Evolutionary conservation across 2,888 invertebrate genomes (phyloP).

Genomic region (Drosophila borborema): DNA sequence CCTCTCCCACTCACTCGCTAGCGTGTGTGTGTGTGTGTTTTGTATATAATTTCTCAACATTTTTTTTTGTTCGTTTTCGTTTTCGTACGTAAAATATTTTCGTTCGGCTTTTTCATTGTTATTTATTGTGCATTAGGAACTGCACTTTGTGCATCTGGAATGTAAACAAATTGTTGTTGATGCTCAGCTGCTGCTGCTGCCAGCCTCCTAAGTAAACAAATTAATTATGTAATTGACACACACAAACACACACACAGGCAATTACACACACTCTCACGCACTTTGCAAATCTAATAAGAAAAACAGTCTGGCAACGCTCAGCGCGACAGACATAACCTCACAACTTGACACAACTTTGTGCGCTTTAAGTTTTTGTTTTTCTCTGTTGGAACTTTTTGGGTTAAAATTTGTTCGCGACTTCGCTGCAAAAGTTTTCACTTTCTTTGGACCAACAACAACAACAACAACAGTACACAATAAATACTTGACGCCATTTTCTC

Average conservation of each 20-base stretch:
- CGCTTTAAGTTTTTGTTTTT: constrained; percentile 43
- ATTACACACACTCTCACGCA: not conserved
- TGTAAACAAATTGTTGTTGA: constrained; percentile 57
- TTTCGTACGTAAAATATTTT: constrained; percentile 40
- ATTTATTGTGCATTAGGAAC: constrained; percentile 55
- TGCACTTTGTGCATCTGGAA: constrained; percentile 48
- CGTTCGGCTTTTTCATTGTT: constrained; percentile 48
- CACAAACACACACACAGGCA: no score
- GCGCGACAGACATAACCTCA: constrained; percentile 41
- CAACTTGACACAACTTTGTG: constrained; percentile 52
- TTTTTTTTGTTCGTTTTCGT: constrained; percentile 18
- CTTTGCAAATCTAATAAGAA: not conserved
- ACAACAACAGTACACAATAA: constrained; percentile 62
- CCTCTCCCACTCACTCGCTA: not conserved
- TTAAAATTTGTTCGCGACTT: constrained; percentile 72
- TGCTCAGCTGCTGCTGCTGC: constrained; percentile 9
- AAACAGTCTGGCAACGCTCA: constrained; percentile 21
- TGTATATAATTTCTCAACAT: constrained; percentile 33
- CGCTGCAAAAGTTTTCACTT: constrained; percentile 75
- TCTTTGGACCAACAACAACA: constrained; percentile 47
- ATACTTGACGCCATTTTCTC: constrained; percentile 72
- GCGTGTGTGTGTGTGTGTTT: constrained; percentile 16
- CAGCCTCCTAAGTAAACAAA: constrained; percentile 3
- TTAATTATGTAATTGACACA: constrained; percentile 17
- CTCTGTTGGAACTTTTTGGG: constrained; percentile 47